A percentile compares a stretch with the other conserved stretches of the same genome.
Conservation (phyloP, 2,113 vertebrate species). For the Recurvirostra avosetta region DNA sequence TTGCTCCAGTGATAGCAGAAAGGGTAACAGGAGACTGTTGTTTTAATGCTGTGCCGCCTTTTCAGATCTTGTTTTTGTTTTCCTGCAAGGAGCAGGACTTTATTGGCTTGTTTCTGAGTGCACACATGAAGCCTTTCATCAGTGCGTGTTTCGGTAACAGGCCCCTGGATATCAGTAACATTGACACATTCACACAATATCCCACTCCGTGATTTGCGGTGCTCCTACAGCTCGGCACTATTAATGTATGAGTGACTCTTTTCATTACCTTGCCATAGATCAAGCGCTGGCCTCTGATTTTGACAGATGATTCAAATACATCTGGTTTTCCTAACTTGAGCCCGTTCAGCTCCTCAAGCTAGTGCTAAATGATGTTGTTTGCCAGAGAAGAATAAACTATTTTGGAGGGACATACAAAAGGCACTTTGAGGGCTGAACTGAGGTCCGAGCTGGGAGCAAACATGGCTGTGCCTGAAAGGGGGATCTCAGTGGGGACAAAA, state of each 20-base stretch:
- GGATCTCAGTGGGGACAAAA: constrained; percentile 5
- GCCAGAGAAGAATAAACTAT: constrained; percentile 61
- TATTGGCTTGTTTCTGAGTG: constrained; percentile 5
- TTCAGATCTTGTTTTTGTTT: constrained; percentile 56
- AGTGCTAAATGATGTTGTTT: constrained; percentile 55
- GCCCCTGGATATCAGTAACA: constrained; percentile 59
- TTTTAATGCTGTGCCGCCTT: not conserved
- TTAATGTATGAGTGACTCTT: constrained; percentile 62
- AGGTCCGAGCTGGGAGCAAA: fast-evolving
- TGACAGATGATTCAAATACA: constrained; percentile 68
- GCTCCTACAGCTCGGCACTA: not conserved
- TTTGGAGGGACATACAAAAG: constrained; percentile 46
- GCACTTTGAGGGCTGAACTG: constrained; percentile 49
- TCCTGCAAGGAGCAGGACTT: constrained; percentile 21
- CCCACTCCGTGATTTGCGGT: not conserved
- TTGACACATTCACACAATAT: constrained; percentile 60
- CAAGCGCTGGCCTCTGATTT: constrained; percentile 44
- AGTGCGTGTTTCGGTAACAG: not conserved
- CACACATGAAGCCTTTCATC: constrained; percentile 53
- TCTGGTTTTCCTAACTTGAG: constrained; percentile 62
- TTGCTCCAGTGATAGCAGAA: constrained; percentile 47
- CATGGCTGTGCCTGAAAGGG: not conserved
- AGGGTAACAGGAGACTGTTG: constrained; percentile 45
- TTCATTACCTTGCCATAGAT: constrained; percentile 63
- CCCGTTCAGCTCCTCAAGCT: constrained; percentile 21